phyloP scores from a whole-genome alignment of 1,140 invertebrate genomes.

The Drosophila repletoides region DNA sequence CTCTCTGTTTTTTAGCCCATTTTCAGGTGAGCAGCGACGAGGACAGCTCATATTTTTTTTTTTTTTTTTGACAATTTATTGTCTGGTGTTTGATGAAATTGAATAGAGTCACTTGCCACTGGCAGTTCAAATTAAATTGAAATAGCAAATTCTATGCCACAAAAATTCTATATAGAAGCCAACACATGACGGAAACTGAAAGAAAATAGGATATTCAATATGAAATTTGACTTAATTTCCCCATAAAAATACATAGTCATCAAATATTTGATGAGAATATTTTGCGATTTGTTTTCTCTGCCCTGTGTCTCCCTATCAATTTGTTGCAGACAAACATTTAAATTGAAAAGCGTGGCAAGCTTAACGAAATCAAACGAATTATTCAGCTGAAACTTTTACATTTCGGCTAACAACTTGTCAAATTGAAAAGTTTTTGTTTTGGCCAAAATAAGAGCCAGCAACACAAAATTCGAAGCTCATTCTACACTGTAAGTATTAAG shows the following conservation, averaged over 20 bases:
- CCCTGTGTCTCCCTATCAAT: not conserved
- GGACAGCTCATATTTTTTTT: constrained; percentile 47
- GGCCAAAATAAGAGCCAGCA: constrained; percentile 29
- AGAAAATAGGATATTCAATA: too few relatives aligned
- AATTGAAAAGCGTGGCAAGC: not conserved
- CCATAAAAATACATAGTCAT: too few relatives aligned
- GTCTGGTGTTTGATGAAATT: constrained; percentile 70
- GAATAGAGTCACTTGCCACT: constrained; percentile 42
- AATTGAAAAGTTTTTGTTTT: constrained; percentile 69
- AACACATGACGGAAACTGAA: too few relatives aligned
- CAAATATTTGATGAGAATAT: too few relatives aligned
- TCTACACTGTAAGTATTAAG: too few relatives aligned
- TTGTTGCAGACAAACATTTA: not conserved
- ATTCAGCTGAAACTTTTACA: constrained; percentile 50
- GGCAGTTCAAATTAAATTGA: constrained; percentile 33
- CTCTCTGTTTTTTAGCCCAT: not conserved
- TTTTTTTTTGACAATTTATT: constrained; percentile 71
- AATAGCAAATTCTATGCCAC: constrained; percentile 47
- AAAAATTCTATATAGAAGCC: not conserved
- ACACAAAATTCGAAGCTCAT: not conserved
- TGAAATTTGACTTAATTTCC: too few relatives aligned
- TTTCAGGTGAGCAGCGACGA: constrained; percentile 5
- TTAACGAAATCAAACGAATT: constrained; percentile 10
- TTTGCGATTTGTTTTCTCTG: not conserved
- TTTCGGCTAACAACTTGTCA: constrained; percentile 50